Base-by-base conservation (phyloP, 2,797 vertebrate species). In the Dendrocincla tyrannina region DNA sequence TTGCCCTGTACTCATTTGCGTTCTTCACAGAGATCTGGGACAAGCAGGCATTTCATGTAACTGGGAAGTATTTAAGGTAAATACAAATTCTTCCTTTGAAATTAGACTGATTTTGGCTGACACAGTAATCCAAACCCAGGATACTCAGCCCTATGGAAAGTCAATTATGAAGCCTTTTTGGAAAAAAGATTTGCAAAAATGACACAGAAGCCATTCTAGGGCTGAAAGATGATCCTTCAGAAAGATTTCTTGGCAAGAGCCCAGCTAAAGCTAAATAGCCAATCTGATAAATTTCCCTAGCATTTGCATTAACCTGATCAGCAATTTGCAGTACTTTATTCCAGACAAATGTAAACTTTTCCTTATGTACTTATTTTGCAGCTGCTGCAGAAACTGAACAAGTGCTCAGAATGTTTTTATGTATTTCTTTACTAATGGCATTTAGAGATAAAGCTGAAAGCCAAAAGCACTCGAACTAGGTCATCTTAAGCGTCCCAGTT, bases 211-310 rank as follows among this genome's bases (percentile, higher is more conserved):
- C 66, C 41, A 67, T 59, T 88, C 28, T 19, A 74, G 76, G 42
- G 30, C 59, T 91, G 77, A 85, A 82, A 93, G 80, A 90, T n/a
- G 67, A 93, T 89, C 30, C 75, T 93, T 84, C 33, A 84, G 53
- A 44, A 91, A 82, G 52, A 95, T 67, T 64, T 90, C 56, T 5
- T 50, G 67, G 49, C 52, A 81, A 83, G 35, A 90, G 13, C 41
- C 39, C 64, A 56, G 72, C 42, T 46, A 85, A 90, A 94, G 63
- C 27, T 82, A 79, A 83, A 77, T 11, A 85, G 56, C 30, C 88
- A 83, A 85, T 87, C 68, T 87, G 78, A 91, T 82, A 93, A 64
- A 62, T 62, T 88, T 91, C 64, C 35, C 47, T 22, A 81, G 50
- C 27, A 42, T 69, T 91, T 82, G 10, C 30, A 84, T 90, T 74